Evolutionary conservation across 2,888 invertebrate species (phyloP), one percentile per base, ranked within the genome.

Genomic region (Eristalis tenax): DNA sequence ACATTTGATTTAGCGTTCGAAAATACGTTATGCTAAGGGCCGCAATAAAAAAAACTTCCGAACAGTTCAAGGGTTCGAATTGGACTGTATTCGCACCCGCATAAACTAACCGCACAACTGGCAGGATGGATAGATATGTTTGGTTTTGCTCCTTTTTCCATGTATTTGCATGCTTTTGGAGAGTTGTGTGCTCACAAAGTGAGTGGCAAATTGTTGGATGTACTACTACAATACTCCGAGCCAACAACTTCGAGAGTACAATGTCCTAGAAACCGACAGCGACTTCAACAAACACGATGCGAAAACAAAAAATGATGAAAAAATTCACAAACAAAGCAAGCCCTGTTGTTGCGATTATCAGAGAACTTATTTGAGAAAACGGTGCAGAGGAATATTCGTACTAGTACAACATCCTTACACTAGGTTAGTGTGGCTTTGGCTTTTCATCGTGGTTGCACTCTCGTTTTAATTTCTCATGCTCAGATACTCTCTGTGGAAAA

Each of bases 141-240:
- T 50, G 81, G 64, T 43, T 76, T 86, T 71, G 69, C 82, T 74
- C 22, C 65, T 66, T 66, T 77, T 81, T 75, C 61, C 56, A 61
- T 69, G 75, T 79, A 80, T 87, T 83, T 87, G 63, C 61, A 76
- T 83, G 80, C 78, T 83, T 79, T 80, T 66, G 75, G 87, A 87
- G 87, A 87, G 83, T 64, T 79, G 75, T 69, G 63, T 59, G 83
- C 76, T 87, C 83, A 26, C 83, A 75, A 80, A 83, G 76, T 87
- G 87, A 87, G 87, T 87, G 83, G 87, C 87, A 87, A 87, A 87
- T 87, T 83, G 87, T 87, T 83, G 87, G 87, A 83, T 80, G 71
- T 83, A 73, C 83, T 71, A 83, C 63, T 70, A 87, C 83, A 87
- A 83, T 68, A 87, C 71, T 73, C 66, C 38, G 68, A 79, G 76